Conservation (phyloP, 2,888 invertebrate species). For the Dicranocentrus wangi region DNA sequence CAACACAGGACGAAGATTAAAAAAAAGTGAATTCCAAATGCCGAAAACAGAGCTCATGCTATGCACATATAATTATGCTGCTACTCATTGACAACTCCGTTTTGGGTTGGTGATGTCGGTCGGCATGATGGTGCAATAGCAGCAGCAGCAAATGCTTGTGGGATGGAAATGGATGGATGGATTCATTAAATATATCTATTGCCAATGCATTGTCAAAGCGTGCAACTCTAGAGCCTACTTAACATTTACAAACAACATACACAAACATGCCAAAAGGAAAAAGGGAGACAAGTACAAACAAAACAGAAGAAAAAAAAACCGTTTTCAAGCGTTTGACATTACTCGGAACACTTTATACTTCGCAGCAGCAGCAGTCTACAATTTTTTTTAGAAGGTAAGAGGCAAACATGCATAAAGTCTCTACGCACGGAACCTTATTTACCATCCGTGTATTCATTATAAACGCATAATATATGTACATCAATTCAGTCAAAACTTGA, state of each 20-base stretch:
- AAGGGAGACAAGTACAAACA: conserved; percentile 28
- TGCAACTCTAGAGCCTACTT: conserved; percentile 31
- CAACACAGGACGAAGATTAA: not conserved
- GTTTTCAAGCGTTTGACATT: conserved; percentile 16
- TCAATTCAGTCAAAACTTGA: conserved; percentile 25
- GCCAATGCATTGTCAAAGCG: conserved; percentile 37
- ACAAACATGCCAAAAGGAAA: conserved; percentile 29
- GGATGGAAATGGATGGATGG: conserved; percentile 22
- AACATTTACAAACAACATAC: conserved; percentile 26
- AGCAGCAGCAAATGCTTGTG: too few species aligned
- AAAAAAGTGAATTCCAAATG: conserved; percentile 2
- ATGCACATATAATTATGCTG: conserved; percentile 53
- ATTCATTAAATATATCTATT: conserved; percentile 28
- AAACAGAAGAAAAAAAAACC: conserved; percentile 32
- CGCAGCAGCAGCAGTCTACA: conserved; percentile 4
- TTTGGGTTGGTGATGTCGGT: conserved; percentile 31
- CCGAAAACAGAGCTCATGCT: conserved; percentile 40
- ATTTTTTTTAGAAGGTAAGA: not conserved
- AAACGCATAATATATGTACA: not conserved
- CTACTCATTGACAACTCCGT: conserved; percentile 62
- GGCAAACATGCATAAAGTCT: conserved; percentile 10
- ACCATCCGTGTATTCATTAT: conserved; percentile 29
- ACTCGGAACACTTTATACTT: not conserved
- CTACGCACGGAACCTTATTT: not conserved
- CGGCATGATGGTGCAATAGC: not conserved